Conservation (phyloP, 2,888 invertebrate genomes). For the Melinaea marsaeus region DNA sequence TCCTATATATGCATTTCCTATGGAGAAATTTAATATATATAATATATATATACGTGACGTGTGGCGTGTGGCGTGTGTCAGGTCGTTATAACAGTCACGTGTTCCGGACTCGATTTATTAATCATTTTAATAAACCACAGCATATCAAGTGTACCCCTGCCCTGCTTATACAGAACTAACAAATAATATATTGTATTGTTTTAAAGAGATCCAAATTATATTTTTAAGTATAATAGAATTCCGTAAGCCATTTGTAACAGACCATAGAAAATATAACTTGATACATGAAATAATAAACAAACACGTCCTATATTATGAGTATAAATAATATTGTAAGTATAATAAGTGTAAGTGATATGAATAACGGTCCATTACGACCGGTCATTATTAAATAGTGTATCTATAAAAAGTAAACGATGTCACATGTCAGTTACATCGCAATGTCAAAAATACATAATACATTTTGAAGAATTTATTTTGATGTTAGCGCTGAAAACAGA, state of each 20-base stretch:
- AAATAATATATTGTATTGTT: too few relatives aligned
- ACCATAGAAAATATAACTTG: too few relatives aligned
- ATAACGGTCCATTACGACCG: too few relatives aligned
- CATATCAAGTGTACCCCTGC: background rate
- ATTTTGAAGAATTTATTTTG: conserved; percentile 23
- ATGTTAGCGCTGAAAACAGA: conserved; percentile 33
- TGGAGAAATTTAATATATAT: background rate
- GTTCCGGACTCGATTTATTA: background rate
- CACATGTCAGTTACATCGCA: conserved; percentile 14
- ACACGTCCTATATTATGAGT: too few relatives aligned
- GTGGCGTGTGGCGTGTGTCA: background rate
- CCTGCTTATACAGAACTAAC: background rate
- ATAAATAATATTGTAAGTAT: too few relatives aligned
- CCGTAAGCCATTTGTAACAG: too few relatives aligned
- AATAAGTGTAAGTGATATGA: too few relatives aligned
- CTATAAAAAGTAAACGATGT: conserved; percentile 3
- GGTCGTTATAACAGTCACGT: background rate
- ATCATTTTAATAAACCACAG: background rate
- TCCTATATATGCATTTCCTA: too few relatives aligned
- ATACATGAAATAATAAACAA: too few relatives aligned
- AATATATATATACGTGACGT: background rate
- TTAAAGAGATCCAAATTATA: too few relatives aligned
- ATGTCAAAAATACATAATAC: conserved; percentile 14
- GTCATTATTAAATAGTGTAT: background rate
- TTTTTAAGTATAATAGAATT: too few relatives aligned